Conservation (phyloP, 2,888 invertebrate species). For the Drosophila mayaguana region DNA sequence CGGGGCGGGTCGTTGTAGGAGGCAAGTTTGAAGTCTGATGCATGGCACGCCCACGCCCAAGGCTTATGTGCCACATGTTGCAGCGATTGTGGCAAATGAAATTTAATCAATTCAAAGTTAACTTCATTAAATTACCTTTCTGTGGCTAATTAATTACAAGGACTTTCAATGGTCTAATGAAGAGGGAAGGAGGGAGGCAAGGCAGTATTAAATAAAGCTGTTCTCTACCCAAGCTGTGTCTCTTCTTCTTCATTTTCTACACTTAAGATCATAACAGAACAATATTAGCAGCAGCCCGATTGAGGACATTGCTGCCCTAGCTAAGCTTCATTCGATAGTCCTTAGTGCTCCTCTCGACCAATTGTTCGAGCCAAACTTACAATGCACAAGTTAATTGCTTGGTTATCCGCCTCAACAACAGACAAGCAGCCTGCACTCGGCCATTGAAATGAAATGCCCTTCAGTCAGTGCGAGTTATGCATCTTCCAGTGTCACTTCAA, state of each 20-base stretch:
- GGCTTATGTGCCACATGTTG: constrained; percentile 55
- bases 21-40: constrained; percentile 11
- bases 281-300: not conserved
- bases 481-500: constrained; percentile 44
- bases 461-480: constrained; percentile 29
- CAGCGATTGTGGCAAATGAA: constrained; percentile 40
- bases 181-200: no score
- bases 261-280: not conserved
- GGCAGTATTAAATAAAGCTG: not conserved
- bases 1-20: no score
- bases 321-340: not conserved
- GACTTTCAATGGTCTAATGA: not conserved
- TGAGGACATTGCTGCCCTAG: not conserved
- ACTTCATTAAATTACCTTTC: constrained; percentile 5
- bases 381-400: constrained; percentile 11
- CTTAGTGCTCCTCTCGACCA: not conserved
- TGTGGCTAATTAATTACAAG: not conserved
- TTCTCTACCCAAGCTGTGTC: not conserved
- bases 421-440: not conserved
- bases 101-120: constrained; percentile 34
- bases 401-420: not conserved
- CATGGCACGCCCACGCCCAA: constrained; percentile 10
- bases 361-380: not conserved
- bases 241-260: not conserved
- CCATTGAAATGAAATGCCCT: constrained; percentile 16